Conservation (phyloP, 1,140 invertebrate genomes). For the Aphaenogaster rudis region DNA sequence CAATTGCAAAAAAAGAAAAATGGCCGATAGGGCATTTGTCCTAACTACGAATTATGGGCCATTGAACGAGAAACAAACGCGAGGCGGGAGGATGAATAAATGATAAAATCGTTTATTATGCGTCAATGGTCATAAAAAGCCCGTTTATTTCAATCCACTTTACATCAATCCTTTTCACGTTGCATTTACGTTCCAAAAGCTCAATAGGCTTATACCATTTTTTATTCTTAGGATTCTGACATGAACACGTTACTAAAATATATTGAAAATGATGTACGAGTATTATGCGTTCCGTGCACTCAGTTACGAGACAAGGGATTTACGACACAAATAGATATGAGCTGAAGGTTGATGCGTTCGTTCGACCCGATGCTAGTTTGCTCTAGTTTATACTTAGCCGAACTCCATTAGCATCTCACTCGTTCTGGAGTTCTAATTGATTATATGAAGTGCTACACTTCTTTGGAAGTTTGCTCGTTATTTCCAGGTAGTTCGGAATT, state of each 20-base stretch:
- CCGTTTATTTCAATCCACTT: conserved; percentile 23
- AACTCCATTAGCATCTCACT: conserved; percentile 83
- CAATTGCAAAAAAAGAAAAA: conserved; percentile 75
- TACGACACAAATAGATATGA: conserved; percentile 12
- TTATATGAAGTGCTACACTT: conserved; percentile 80
- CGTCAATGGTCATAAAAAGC: neutral
- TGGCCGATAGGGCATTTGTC: neutral
- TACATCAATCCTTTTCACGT: neutral
- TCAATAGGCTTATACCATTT: neutral
- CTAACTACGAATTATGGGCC: conserved; percentile 30
- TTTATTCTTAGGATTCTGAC: neutral
- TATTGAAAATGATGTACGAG: too few species aligned
- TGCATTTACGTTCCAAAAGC: neutral
- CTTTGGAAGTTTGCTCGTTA: conserved; percentile 76
- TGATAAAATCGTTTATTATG: conserved; percentile 26
- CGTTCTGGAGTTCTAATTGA: conserved; percentile 82
- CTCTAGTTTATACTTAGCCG: conserved; percentile 81
- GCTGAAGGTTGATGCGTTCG: conserved; percentile 65
- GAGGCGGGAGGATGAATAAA: neutral
- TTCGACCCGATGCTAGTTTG: conserved; percentile 76
- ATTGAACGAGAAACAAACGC: conserved; percentile 20
- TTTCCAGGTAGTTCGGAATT: conserved; percentile 29
- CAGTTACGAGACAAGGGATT: neutral
- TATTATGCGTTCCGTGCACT: neutral
- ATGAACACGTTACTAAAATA: neutral